Evolutionary conservation across 2,113 vertebrate species (phyloP).

Genomic region (Stigmatopora nigra): DNA sequence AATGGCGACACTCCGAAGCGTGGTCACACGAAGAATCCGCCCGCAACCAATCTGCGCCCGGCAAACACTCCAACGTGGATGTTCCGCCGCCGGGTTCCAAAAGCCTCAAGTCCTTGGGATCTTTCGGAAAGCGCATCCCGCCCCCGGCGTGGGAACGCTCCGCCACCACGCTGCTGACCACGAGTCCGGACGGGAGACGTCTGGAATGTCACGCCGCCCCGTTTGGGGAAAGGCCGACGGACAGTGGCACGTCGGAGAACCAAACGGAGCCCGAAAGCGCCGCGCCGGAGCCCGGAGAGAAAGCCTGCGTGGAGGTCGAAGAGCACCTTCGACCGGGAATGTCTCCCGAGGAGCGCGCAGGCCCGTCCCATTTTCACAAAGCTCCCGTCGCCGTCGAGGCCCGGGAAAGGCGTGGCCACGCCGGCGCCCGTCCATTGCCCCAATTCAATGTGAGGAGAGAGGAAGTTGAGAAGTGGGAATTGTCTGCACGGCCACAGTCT

Average conservation of each 20-base stretch:
- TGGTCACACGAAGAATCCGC: conserved; percentile 24
- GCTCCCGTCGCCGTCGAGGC: neutral
- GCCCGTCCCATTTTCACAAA: neutral
- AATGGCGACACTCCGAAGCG: conserved; percentile 29
- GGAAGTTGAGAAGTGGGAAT: neutral
- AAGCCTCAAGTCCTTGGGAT: conserved; percentile 35
- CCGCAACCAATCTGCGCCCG: conserved; percentile 21
- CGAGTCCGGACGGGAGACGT: neutral
- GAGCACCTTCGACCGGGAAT: neutral
- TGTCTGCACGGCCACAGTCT: neutral
- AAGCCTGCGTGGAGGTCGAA: neutral
- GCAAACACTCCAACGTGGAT: conserved; percentile 18
- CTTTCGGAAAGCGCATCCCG: conserved; percentile 35
- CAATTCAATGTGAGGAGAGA: neutral
- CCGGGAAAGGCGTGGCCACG: neutral
- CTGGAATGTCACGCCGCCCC: neutral
- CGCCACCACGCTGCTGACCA: neutral
- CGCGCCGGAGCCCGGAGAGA: neutral
- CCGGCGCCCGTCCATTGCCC: neutral
- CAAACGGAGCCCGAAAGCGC: neutral
- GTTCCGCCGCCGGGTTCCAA: conserved; percentile 31
- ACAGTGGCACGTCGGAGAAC: neutral
- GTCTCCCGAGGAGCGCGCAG: neutral
- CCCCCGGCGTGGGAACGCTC: conserved; percentile 25
- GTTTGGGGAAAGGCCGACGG: neutral